phyloP scores from a whole-genome alignment of 1,140 invertebrate species.

The Psix sp. region DNA sequence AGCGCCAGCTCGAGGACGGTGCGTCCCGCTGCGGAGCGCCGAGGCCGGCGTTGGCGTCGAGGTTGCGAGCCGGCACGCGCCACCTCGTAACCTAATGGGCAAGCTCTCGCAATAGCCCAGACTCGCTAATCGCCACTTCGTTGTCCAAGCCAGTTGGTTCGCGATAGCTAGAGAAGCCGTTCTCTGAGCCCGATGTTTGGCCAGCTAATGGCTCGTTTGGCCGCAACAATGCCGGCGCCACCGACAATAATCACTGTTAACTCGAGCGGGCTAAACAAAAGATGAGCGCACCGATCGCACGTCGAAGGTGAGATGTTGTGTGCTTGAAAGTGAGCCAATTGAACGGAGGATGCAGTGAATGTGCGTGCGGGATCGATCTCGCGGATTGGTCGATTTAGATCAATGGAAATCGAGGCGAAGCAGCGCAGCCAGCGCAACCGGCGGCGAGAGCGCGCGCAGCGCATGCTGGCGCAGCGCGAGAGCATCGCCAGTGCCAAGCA shows the following conservation, averaged over 20 bases:
- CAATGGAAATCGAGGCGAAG: conserved; percentile 89
- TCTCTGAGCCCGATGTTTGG: too few relatives aligned
- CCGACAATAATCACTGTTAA: not conserved
- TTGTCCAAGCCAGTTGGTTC: too few relatives aligned
- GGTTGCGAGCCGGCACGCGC: conserved; percentile 15
- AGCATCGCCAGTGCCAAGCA: conserved; percentile 79
- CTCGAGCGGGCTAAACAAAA: too few relatives aligned
- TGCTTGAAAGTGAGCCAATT: conserved; percentile 1
- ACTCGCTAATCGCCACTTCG: too few relatives aligned
- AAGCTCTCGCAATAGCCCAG: too few relatives aligned
- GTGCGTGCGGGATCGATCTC: conserved; percentile 23
- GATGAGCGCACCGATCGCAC: not conserved
- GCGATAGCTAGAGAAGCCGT: too few relatives aligned
- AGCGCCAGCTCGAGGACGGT: conserved; percentile 76
- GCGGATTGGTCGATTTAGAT: conserved; percentile 60
- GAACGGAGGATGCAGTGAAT: conserved; percentile 33
- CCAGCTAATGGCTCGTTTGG: too few relatives aligned
- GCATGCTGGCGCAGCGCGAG: conserved; percentile 88
- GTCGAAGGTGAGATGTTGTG: not conserved
- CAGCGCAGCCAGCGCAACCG: conserved; percentile 87
- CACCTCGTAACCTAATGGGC: too few relatives aligned
- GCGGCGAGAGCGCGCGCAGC: conserved; percentile 89
- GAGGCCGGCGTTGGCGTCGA: conserved; percentile 65
- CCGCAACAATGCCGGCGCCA: not conserved
- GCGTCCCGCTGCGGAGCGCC: conserved; percentile 73